Conservation (phyloP, 2,797 vertebrate species). For the Microctenopoma stevenorrisi region DNA sequence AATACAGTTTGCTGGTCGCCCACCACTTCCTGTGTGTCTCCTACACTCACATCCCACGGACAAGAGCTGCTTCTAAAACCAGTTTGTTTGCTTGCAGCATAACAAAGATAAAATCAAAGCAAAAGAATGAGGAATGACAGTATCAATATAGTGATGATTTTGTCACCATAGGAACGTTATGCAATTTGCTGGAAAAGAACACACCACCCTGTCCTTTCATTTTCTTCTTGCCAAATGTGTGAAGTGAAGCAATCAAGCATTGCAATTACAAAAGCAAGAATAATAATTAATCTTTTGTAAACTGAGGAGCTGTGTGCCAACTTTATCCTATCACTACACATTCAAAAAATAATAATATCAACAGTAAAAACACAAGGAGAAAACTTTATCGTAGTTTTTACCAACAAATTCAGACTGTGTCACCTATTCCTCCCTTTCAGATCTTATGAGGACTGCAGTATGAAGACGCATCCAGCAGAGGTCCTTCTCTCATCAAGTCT, state of each 20-base stretch:
- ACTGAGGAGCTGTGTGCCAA: conserved; percentile 2
- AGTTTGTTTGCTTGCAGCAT: conserved; percentile 71
- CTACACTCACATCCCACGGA: conserved; percentile 79
- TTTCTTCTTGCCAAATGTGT: conserved; percentile 17
- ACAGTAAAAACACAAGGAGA: not conserved
- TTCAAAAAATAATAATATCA: conserved; percentile 5
- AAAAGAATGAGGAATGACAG: conserved; percentile 42
- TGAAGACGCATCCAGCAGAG: conserved; percentile 76
- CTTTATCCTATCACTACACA: not conserved
- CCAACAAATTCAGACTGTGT: conserved; percentile 1
- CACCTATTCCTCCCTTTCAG: not conserved
- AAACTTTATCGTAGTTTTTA: not conserved
- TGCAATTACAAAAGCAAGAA: conserved; percentile 22
- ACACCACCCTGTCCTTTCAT: conserved; percentile 25
- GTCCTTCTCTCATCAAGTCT: conserved; percentile 80
- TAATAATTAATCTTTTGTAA: conserved; percentile 1
- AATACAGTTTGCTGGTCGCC: conserved; percentile 86
- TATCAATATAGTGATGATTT: conserved; percentile 28
- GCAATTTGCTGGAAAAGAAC: conserved; percentile 38
- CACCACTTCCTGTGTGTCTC: conserved; percentile 86
- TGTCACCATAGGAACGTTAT: conserved; percentile 41
- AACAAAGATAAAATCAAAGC: conserved; percentile 58
- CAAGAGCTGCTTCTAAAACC: conserved; percentile 75
- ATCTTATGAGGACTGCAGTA: conserved; percentile 55
- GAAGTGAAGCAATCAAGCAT: conserved; percentile 4